phyloP scores from a whole-genome alignment of 2,888 invertebrate genomes.

The Drosophila pseudotalamancana region DNA sequence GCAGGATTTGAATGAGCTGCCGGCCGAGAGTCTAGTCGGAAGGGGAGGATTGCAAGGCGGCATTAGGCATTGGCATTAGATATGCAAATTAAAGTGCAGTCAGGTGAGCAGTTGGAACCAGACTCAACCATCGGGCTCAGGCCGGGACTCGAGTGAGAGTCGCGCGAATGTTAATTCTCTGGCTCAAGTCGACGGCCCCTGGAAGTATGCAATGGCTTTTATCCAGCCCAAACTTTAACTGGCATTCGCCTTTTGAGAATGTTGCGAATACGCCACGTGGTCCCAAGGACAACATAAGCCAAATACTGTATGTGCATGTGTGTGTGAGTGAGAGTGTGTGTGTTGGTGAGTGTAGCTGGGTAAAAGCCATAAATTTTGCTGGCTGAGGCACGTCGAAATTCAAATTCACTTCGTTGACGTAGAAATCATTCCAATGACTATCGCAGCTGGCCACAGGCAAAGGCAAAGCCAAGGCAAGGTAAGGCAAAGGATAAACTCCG shows the following conservation, averaged over 20 bases:
- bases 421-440: slow-evolving; percentile 30
- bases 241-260: slow-evolving; percentile 20
- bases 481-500: slow-evolving; percentile 26
- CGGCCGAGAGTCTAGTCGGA: slow-evolving; percentile 6
- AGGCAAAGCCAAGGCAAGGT: slow-evolving; percentile 19
- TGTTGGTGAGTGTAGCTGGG: slow-evolving; percentile 15
- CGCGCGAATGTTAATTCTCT: slow-evolving; percentile 21
- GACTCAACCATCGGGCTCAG: neutral
- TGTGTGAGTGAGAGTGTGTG: slow-evolving; percentile 11
- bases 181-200: slow-evolving; percentile 15
- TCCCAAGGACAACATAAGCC: slow-evolving; percentile 45
- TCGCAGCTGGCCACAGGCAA: slow-evolving; percentile 28
- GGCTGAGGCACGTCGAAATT: slow-evolving; percentile 60
- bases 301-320: neutral
- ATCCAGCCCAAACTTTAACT: slow-evolving; percentile 35
- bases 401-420: slow-evolving; percentile 57
- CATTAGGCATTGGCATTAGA: slow-evolving; percentile 46
- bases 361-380: slow-evolving; percentile 61
- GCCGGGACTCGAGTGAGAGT: neutral
- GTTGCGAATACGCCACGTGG: slow-evolving; percentile 55
- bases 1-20: slow-evolving; percentile 20
- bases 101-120: slow-evolving; percentile 19
- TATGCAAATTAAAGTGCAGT: slow-evolving; percentile 61
- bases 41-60: slow-evolving; percentile 22
- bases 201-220: slow-evolving; percentile 20